Evolutionary conservation across 2,888 invertebrate genomes (phyloP).

Genomic region (Formica aserva): DNA sequence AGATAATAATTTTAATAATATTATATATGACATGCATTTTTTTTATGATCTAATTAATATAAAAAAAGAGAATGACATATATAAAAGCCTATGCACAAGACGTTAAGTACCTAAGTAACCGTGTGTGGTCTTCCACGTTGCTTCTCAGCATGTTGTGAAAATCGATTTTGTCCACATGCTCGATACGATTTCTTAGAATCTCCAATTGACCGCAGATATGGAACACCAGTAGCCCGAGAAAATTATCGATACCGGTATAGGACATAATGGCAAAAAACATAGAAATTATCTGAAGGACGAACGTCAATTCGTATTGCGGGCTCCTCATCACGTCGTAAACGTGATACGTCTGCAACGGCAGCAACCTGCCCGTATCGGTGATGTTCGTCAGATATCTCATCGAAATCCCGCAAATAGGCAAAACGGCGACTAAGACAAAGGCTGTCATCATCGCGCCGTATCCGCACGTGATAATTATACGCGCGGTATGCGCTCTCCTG

Average conservation of each 20-base stretch:
- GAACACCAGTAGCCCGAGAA: slow-evolving; percentile 21
- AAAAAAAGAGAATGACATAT: too few species aligned
- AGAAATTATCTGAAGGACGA: neutral
- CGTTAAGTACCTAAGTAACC: slow-evolving; percentile 18
- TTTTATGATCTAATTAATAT: too few species aligned
- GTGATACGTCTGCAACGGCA: slow-evolving; percentile 17
- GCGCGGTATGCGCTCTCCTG: neutral
- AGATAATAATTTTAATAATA: too few species aligned
- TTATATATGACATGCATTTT: too few species aligned
- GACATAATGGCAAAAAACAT: neutral
- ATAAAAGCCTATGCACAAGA: neutral
- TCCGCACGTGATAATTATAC: neutral
- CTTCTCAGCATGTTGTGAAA: neutral
- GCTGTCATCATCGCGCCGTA: neutral
- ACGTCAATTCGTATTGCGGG: slow-evolving; percentile 21
- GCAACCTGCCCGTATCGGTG: slow-evolving; percentile 1
- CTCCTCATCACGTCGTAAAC: slow-evolving; percentile 22
- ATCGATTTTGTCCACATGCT: neutral
- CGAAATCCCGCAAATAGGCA: slow-evolving; percentile 10
- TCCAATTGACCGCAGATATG: slow-evolving; percentile 32
- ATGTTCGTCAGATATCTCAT: neutral
- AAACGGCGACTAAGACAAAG: neutral
- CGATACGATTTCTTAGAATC: slow-evolving; percentile 1
- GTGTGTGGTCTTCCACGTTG: neutral
- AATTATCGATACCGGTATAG: slow-evolving; percentile 33